A percentile compares a stretch with the other conserved stretches of the same genome.
Evolutionary conservation across 2,113 vertebrate genomes (phyloP).

Genomic region (Narcine bancroftii): DNA sequence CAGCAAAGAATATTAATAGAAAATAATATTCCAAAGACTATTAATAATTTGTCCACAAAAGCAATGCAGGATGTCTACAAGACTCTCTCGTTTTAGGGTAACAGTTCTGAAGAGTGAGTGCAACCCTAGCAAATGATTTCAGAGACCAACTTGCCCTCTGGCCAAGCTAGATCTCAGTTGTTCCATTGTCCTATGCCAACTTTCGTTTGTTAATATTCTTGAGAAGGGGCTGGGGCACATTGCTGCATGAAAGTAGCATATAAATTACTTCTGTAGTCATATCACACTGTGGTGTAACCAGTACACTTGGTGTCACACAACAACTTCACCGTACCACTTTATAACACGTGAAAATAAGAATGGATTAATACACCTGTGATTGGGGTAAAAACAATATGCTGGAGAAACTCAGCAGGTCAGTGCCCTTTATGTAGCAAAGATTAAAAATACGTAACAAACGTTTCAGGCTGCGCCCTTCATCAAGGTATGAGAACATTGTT

Average conservation of each 20-base stretch:
- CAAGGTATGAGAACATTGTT: too few species aligned
- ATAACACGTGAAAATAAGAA: neutral
- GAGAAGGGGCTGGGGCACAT: neutral
- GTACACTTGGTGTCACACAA: neutral
- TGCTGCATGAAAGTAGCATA: neutral
- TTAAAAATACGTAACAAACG: too few species aligned
- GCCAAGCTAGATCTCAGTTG: neutral
- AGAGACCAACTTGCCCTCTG: neutral
- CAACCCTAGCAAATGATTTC: neutral
- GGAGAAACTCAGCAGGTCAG: too few species aligned
- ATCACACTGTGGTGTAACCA: neutral
- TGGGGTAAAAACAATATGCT: too few species aligned
- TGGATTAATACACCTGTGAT: too few species aligned
- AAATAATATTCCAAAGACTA: neutral
- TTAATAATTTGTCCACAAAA: neutral
- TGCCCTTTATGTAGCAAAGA: too few species aligned
- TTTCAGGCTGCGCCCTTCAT: too few species aligned
- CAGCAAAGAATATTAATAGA: neutral
- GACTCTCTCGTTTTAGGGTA: too few species aligned
- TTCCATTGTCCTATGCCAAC: neutral
- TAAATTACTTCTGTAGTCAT: neutral
- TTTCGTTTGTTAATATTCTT: neutral
- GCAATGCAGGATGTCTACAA: too few species aligned
- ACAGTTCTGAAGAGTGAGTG: neutral
- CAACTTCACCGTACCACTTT: too few species aligned